Evolutionary conservation across 2,113 vertebrate species (phyloP).

Genomic region (Scomber colias): DNA sequence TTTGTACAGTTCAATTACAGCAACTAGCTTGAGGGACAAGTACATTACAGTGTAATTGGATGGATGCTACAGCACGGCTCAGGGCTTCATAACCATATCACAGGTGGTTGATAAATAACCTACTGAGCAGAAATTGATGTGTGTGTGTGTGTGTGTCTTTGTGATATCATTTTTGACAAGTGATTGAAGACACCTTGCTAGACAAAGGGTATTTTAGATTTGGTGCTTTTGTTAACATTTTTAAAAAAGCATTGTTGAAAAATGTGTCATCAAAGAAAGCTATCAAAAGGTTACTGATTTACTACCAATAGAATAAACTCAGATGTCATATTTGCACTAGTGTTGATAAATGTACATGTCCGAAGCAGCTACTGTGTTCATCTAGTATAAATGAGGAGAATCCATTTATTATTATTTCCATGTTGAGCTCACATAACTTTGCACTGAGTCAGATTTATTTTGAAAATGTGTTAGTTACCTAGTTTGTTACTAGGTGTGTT

Average conservation of each 20-base stretch:
- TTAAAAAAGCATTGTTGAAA: too few species aligned
- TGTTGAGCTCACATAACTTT: too few species aligned
- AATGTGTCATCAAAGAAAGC: too few species aligned
- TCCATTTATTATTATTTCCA: too few species aligned
- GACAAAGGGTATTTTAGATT: background rate
- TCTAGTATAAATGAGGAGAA: too few species aligned
- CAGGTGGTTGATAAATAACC: conserved; percentile 63
- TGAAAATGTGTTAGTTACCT: background rate
- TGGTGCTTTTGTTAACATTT: too few species aligned
- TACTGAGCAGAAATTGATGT: background rate
- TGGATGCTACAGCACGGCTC: conserved; percentile 52
- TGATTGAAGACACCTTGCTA: conserved; percentile 7
- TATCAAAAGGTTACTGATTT: too few species aligned
- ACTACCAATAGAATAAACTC: too few species aligned
- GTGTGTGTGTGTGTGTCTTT: background rate
- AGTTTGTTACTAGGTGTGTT: background rate
- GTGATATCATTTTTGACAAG: conserved; percentile 34
- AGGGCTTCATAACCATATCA: conserved; percentile 40
- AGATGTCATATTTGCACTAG: too few species aligned
- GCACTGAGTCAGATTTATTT: background rate
- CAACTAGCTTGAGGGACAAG: conserved; percentile 51
- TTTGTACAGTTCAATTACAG: conserved; percentile 45
- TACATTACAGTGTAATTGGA: conserved; percentile 66
- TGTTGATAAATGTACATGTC: too few species aligned
- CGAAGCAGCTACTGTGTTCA: too few species aligned